Evolutionary conservation across 2,888 invertebrate genomes (phyloP), one percentile per base, ranked within the genome.

Genomic region (Cetonia aurata): DNA sequence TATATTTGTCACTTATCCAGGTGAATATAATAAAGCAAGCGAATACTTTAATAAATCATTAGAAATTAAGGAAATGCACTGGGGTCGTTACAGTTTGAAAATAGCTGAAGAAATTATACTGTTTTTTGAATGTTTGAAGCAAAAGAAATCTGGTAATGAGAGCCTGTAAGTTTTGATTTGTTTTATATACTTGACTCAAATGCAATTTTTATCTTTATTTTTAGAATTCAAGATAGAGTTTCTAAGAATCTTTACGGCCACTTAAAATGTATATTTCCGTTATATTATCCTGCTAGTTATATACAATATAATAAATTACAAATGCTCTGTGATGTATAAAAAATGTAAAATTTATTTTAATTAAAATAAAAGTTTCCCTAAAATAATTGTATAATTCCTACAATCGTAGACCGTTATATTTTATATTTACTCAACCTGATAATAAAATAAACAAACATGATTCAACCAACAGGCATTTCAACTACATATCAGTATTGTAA

Each of bases 41-140:
- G 37, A 55, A 31, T 70, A 70, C 50, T 70, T 70, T 13, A 37
- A 19, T 9, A 62, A 67, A 37, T 70, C 44, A 2, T 25, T 62
- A 17, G 59, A 59, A 15, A 53, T 65, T 41, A 50, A 67, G 31
- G 50, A 67, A 31, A 52, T 15, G 50, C 62, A 65, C n/a, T 52
- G 15, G 9, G 50, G 62, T 37, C 37, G 50, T 3, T 37, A 41
- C 50, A 33, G 37, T 12, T 9, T 50, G n/a, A 52, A 6, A 12
- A 15, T 65, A 12, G 33, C 37, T 15, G 6, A 37, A 10, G 50
- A 50, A 37, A 42, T 52, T 41, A 46, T 65, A 41, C 12, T 6
- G 3, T 65, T 52, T 37, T 33, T 65, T 0, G 50, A 65, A n/a
- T 31, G 50, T 19, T 50, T 65, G 25, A 62, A 48, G 13, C 8